Conservation (phyloP, 2,797 vertebrate species). For the Myotis vivesi region DNA sequence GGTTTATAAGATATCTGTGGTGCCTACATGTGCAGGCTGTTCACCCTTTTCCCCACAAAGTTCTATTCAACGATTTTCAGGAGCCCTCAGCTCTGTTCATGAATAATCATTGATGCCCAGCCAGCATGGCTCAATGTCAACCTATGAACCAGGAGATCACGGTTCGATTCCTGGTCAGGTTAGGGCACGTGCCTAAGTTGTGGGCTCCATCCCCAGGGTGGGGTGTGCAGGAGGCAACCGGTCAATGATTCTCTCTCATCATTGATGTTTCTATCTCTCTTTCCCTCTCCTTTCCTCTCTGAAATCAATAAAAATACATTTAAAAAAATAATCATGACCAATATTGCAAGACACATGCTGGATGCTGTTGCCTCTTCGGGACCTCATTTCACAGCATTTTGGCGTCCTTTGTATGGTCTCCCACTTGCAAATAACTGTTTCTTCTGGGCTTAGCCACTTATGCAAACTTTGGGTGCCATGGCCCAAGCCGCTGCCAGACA, state of each 20-base stretch:
- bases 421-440: neutral
- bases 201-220: too few species aligned
- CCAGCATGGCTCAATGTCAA: too few species aligned
- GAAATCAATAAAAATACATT: too few species aligned
- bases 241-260: too few species aligned
- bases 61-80: neutral
- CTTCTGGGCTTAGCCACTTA: neutral
- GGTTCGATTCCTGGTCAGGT: too few species aligned
- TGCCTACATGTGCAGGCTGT: too few species aligned
- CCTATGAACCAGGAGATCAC: too few species aligned
- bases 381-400: neutral
- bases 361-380: neutral
- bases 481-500: neutral
- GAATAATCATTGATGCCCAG: neutral
- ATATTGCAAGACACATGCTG: neutral
- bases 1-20: too few species aligned
- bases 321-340: neutral
- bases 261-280: too few species aligned
- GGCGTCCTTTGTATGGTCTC: neutral
- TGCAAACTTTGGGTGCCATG: neutral
- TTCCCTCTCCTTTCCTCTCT: too few species aligned
- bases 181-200: too few species aligned
- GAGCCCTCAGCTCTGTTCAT: neutral
- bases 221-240: too few species aligned
- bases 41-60: neutral